Percentiles rank a stretch among this genome's conserved stretches.
These are phyloP conservation scores for Ardeotis arabs DNA, from an alignment of 2,113 vertebrate genomes.

Conservation along the genomic window DNA sequence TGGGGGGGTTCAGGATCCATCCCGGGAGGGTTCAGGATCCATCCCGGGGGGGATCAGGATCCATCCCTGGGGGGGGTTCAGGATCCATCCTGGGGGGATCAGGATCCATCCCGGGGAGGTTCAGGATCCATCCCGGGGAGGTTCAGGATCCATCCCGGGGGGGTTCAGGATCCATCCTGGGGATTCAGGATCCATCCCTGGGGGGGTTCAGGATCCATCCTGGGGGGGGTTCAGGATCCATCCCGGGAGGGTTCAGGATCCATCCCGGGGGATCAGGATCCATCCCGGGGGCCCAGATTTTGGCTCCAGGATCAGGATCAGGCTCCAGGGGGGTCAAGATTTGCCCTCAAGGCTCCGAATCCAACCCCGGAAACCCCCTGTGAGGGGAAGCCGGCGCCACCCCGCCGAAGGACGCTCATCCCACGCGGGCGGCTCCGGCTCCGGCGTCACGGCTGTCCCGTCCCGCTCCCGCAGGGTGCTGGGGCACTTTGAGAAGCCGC, in stretches of 20 bases:
- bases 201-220: accelerated
- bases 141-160: neutral
- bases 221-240: neutral
- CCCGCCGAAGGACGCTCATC: accelerated
- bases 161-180: neutral
- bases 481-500: conserved; percentile 96
- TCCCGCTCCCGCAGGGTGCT: too few species aligned
- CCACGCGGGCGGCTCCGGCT: too few species aligned
- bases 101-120: too few species aligned
- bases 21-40: neutral
- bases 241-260: neutral
- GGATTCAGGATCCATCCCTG: neutral
- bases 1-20: neutral
- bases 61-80: too few species aligned
- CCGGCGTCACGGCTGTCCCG: too few species aligned
- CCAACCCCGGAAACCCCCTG: neutral
- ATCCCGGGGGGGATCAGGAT: too few species aligned
- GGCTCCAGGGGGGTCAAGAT: too few species aligned
- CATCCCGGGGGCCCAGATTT: too few species aligned
- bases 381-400: neutral
- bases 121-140: neutral
- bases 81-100: too few species aligned
- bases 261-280: neutral
- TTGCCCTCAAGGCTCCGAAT: too few species aligned
- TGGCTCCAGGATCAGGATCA: accelerated